Evolutionary conservation across 35 echinoderm and acorn worm species (phyloP).

Genomic region (Amphiura filiformis): DNA sequence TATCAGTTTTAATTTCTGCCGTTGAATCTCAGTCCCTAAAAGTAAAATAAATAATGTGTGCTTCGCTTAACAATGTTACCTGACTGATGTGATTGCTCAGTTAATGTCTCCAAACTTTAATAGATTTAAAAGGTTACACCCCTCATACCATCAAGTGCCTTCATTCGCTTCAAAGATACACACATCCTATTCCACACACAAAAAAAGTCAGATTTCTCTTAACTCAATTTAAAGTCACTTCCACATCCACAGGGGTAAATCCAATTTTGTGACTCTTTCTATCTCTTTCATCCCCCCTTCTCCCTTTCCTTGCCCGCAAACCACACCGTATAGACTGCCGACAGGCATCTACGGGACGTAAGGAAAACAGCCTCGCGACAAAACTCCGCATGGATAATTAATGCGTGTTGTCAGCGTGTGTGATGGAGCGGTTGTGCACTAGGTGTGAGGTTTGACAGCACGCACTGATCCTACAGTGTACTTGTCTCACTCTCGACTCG

Average conservation of each 20-base stretch:
- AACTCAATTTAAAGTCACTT: not conserved
- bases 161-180: too few relatives aligned
- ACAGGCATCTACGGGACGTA: not conserved
- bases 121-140: too few relatives aligned
- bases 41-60: too few relatives aligned
- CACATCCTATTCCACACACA: too few relatives aligned
- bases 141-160: too few relatives aligned
- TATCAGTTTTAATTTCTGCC: too few relatives aligned
- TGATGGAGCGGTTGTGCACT: not conserved
- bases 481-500: not conserved
- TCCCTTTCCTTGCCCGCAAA: not conserved
- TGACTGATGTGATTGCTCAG: too few relatives aligned
- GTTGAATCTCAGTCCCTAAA: too few relatives aligned
- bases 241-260: not conserved
- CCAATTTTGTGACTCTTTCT: not conserved
- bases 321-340: not conserved
- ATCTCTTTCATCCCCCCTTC: not conserved
- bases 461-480: not conserved
- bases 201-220: not conserved
- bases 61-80: too few relatives aligned
- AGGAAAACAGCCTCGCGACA: conserved; percentile 6
- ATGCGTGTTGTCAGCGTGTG: conserved; percentile 7
- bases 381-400: not conserved
- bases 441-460: conserved; percentile 2
- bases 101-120: too few relatives aligned